A percentile compares a stretch with the other conserved stretches of the same genome.
These are phyloP conservation scores for Zeus faber DNA, from an alignment of 2,113 vertebrate genomes.

Conservation along the genomic window DNA sequence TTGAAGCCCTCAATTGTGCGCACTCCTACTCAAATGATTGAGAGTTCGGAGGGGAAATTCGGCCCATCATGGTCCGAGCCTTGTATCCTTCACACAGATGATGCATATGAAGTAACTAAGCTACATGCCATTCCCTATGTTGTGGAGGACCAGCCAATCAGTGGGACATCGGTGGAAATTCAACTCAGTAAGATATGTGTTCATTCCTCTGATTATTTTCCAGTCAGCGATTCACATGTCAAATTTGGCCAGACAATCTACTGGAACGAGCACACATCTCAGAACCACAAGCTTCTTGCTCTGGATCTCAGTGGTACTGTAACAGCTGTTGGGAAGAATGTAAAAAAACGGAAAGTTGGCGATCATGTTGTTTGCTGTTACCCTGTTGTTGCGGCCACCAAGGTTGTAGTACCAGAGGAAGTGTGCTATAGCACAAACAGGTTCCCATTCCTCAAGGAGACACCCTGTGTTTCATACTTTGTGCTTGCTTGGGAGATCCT, in stretches of 20 bases:
- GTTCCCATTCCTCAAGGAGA: conserved; percentile 67
- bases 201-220: conserved; percentile 86
- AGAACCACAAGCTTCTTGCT: conserved; percentile 76
- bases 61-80: conserved; percentile 37
- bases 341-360: conserved; percentile 81
- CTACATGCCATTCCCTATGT: conserved; percentile 64
- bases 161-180: conserved; percentile 70
- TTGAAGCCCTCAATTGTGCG: conserved; percentile 65
- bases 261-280: conserved; percentile 74
- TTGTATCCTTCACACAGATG: conserved; percentile 73
- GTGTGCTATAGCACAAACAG: conserved; percentile 76
- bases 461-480: conserved; percentile 82
- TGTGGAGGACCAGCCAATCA: conserved; percentile 21
- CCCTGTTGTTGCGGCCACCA: conserved; percentile 73
- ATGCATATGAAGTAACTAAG: conserved; percentile 62
- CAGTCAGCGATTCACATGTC: conserved; percentile 74
- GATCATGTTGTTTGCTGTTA: conserved; percentile 80
- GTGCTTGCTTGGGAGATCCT: conserved; percentile 80
- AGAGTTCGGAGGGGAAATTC: conserved; percentile 14
- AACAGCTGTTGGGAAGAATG: conserved; percentile 73
- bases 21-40: conserved; percentile 49
- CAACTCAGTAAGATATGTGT: conserved; percentile 73
- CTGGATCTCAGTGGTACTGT: conserved; percentile 82
- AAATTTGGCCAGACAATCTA: conserved; percentile 78
- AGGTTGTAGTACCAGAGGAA: conserved; percentile 68